Conservation (phyloP, 2,113 vertebrate genomes). For the Peromyscus leucopus region DNA sequence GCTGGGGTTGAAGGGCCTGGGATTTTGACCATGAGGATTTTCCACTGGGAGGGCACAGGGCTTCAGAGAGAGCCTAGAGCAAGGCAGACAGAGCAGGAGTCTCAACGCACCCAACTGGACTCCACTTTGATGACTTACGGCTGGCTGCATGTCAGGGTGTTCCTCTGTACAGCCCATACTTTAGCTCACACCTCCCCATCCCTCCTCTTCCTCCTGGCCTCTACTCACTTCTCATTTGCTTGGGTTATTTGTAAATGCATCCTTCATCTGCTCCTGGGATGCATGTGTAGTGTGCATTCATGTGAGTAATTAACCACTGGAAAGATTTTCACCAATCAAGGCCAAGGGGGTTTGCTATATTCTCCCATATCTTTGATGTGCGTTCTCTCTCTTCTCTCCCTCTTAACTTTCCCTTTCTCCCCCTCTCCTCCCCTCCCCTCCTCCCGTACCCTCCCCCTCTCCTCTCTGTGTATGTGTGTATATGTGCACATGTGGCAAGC, state of each 20-base stretch:
- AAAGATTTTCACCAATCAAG: neutral
- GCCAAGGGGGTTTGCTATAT: neutral
- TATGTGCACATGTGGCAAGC: neutral
- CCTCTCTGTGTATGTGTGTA: neutral
- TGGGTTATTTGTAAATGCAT: neutral
- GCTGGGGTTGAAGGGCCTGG: neutral
- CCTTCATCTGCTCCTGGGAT: constrained; percentile 14
- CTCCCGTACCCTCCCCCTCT: neutral
- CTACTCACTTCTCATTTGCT: neutral
- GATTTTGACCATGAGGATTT: neutral
- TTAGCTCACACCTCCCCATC: neutral
- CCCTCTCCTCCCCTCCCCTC: neutral
- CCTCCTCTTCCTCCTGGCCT: neutral
- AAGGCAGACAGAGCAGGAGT: neutral
- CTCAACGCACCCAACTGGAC: neutral
- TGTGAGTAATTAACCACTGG: neutral
- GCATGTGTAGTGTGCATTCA: neutral
- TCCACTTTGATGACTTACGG: neutral
- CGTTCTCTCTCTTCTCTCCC: neutral
- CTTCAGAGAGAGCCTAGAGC: neutral
- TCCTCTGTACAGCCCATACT: neutral
- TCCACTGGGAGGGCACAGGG: neutral
- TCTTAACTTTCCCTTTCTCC: no score
- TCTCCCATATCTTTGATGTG: neutral
- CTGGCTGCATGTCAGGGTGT: neutral